These are phyloP conservation scores for Phrynosoma blainvillii DNA, from an alignment of 2,113 vertebrate genomes.

Conservation along the genomic window DNA sequence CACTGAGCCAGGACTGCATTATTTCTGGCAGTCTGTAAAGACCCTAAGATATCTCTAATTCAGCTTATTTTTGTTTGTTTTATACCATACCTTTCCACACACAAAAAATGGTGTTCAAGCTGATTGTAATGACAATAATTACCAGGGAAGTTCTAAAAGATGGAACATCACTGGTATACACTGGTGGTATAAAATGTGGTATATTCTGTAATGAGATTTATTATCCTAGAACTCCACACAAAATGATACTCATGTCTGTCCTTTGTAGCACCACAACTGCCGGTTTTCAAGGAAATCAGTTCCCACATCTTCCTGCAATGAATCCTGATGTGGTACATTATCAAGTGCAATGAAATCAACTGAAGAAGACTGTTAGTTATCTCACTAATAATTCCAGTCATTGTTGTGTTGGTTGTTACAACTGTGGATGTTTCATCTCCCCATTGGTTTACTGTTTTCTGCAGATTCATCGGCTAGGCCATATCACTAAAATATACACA, in stretches of 20 bases:
- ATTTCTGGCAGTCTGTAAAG: too few relatives aligned
- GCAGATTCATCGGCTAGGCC: slow-evolving; percentile 53
- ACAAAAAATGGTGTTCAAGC: too few relatives aligned
- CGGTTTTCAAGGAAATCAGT: not conserved
- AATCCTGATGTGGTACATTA: not conserved
- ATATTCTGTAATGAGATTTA: too few relatives aligned
- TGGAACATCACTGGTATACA: too few relatives aligned
- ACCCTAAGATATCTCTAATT: too few relatives aligned
- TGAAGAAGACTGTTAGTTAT: slow-evolving; percentile 38
- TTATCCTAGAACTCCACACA: not conserved
- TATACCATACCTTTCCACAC: too few relatives aligned
- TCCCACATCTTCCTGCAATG: not conserved
- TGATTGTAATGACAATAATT: too few relatives aligned
- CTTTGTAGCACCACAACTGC: not conserved
- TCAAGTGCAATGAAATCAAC: slow-evolving; percentile 13
- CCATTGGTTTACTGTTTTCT: slow-evolving; percentile 36
- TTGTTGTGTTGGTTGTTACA: slow-evolving; percentile 36
- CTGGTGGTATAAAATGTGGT: too few relatives aligned
- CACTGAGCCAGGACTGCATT: too few relatives aligned
- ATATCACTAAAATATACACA: not conserved
- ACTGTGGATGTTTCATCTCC: slow-evolving; percentile 29
- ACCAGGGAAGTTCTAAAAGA: too few relatives aligned
- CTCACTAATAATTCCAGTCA: slow-evolving; percentile 54
- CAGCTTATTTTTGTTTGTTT: too few relatives aligned
- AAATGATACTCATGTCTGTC: not conserved